Evolutionary conservation across 1,140 invertebrate species (phyloP).

Genomic region (Drosophila virilis): DNA sequence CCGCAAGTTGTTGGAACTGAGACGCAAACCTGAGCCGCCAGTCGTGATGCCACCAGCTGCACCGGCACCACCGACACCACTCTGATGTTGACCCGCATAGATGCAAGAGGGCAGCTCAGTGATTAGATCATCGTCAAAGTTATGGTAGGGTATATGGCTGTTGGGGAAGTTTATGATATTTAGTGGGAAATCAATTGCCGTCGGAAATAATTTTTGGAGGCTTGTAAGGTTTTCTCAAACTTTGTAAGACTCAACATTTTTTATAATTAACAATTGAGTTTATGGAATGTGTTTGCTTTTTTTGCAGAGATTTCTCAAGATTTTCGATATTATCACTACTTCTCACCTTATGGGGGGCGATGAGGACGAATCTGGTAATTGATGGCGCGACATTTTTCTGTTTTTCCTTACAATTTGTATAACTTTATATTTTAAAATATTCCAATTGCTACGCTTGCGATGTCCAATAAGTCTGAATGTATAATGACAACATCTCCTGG

Average conservation of each 20-base stretch:
- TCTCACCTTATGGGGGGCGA: slow-evolving; percentile 85
- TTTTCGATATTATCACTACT: not conserved
- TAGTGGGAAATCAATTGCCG: not conserved
- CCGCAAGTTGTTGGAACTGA: slow-evolving; percentile 73
- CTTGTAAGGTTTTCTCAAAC: too few relatives aligned
- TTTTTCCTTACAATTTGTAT: not conserved
- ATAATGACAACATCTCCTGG: slow-evolving; percentile 68
- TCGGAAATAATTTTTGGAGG: not conserved
- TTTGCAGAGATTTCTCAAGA: not conserved
- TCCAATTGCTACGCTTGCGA: slow-evolving; percentile 26
- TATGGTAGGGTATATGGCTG: slow-evolving; percentile 81
- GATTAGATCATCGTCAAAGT: slow-evolving; percentile 82
- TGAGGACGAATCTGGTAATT: slow-evolving; percentile 86
- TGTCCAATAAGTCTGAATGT: slow-evolving; percentile 66
- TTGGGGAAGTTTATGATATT: not conserved
- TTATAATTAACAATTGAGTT: too few relatives aligned
- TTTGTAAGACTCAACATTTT: too few relatives aligned
- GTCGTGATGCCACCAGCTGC: slow-evolving; percentile 37
- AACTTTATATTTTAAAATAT: not conserved
- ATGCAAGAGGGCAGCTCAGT: slow-evolving; percentile 83
- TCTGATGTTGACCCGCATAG: slow-evolving; percentile 76
- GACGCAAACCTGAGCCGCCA: slow-evolving; percentile 54
- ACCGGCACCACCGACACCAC: slow-evolving; percentile 22
- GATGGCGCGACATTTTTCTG: slow-evolving; percentile 81
- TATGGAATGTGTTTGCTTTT: not conserved